Base-by-base conservation (phyloP, 2,888 invertebrate species). In the Tineola bisselliella region DNA sequence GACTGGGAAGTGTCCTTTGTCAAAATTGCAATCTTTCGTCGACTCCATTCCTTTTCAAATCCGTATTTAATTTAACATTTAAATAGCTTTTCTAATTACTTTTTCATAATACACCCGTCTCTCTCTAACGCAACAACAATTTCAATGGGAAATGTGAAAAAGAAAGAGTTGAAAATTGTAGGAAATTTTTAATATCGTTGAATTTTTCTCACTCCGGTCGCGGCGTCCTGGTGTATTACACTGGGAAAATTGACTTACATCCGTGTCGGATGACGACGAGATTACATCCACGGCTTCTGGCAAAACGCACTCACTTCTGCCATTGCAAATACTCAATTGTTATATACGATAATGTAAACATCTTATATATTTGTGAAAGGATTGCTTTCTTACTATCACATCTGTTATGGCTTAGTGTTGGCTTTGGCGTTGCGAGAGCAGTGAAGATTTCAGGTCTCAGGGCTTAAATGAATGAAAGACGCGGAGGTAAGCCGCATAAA, bases 191-290 rank as follows among this genome's bases (percentile, higher is more conserved):
- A 58, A 58, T 58, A 58, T 33, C 58, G 18, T 33, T n/a, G 18
- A 58, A 58, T 58, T 58, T 58, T 58, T 58, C 58, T 25, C 25
- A 12, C 12, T 12, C 54, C 25, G 12, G 12, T 48, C 17, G 48
- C 48, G 48, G 18, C 17, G 25, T 52, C 52, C 8, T 18, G 54
- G 54, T 54, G 54, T 54, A 54, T 54, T 58, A 58, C 58, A 33
- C 33, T 11, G 58, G 13, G 58, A 33, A 33, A 58, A 58, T 58
- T 58, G 58, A 58, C 58, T 58, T 58, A 58, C 58, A 58, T 33
- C 58, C 58, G 58, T 58, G 58, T 58, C 58, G 58, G 58, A 58
- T 58, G 58, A 33, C 33, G 31, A 18, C 58, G 15, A 58, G 58
- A 58, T 58, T 58, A 58, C 58, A 15, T 13, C 4, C 33, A 11